Percentiles rank a stretch among this genome's conserved stretches.
Conservation (phyloP, 2,113 vertebrate species). For the Oxyruncus cristatus region DNA sequence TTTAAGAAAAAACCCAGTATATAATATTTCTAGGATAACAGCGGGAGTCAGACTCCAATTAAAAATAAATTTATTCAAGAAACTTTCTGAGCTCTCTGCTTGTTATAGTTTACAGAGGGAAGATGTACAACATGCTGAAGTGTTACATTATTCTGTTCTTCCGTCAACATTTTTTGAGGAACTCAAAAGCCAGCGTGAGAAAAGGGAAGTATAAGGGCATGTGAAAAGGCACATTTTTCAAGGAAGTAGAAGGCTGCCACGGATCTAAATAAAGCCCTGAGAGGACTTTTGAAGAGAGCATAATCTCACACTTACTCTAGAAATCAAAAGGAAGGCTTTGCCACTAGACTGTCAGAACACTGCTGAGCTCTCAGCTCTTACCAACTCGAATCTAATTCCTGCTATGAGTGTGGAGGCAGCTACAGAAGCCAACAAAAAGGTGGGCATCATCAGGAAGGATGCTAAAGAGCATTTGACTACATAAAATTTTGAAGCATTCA, state of each 20-base stretch:
- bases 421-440: neutral
- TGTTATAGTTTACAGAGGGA: neutral
- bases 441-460: neutral
- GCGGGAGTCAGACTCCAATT: neutral
- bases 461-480: neutral
- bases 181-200: neutral
- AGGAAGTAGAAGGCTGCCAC: neutral
- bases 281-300: neutral
- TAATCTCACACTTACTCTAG: neutral
- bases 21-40: neutral
- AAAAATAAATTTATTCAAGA: neutral
- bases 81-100: neutral
- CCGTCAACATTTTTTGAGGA: neutral
- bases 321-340: neutral
- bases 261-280: neutral
- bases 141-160: neutral
- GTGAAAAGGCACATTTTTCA: neutral
- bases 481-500: neutral
- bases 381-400: neutral
- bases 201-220: neutral
- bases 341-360: neutral
- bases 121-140: neutral
- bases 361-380: neutral
- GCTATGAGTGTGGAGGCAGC: neutral
- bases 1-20: neutral